phyloP scores from a whole-genome alignment of 2,888 invertebrate species.

The Apocheima hispidaria region DNA sequence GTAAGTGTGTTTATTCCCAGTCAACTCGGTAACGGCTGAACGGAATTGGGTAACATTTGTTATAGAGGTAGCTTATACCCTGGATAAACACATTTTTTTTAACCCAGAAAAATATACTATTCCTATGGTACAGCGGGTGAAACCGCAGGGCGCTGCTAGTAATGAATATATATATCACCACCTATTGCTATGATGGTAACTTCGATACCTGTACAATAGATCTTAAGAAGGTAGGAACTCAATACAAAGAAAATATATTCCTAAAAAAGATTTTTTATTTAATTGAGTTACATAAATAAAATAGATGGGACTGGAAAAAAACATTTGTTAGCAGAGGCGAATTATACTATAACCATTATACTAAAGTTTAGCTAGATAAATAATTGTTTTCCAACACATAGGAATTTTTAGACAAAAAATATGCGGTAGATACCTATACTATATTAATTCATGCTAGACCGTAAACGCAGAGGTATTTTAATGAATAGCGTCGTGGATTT shows the following conservation, averaged over 20 bases:
- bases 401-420: conserved; percentile 21
- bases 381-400: conserved; percentile 2
- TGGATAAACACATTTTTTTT: too few relatives aligned
- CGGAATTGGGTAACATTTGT: too few relatives aligned
- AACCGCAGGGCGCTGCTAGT: too few relatives aligned
- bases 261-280: conserved; percentile 9
- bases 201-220: not conserved
- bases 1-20: too few relatives aligned
- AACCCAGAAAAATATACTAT: too few relatives aligned
- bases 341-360: conserved; percentile 21
- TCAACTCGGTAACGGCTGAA: too few relatives aligned
- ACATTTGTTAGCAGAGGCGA: conserved; percentile 6
- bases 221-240: not conserved
- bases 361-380: conserved; percentile 11
- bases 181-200: not conserved
- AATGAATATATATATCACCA: not conserved
- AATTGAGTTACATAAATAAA: conserved; percentile 3
- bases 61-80: too few relatives aligned
- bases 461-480: conserved; percentile 4
- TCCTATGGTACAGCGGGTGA: too few relatives aligned
- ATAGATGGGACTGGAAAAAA: conserved; percentile 2
- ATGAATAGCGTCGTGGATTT: not conserved
- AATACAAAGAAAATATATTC: not conserved
- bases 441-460: not conserved
- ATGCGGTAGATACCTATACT: not conserved